These are phyloP conservation scores for Centruroides vittatus DNA, from an alignment of 1,140 invertebrate genomes.

Conservation along the genomic window DNA sequence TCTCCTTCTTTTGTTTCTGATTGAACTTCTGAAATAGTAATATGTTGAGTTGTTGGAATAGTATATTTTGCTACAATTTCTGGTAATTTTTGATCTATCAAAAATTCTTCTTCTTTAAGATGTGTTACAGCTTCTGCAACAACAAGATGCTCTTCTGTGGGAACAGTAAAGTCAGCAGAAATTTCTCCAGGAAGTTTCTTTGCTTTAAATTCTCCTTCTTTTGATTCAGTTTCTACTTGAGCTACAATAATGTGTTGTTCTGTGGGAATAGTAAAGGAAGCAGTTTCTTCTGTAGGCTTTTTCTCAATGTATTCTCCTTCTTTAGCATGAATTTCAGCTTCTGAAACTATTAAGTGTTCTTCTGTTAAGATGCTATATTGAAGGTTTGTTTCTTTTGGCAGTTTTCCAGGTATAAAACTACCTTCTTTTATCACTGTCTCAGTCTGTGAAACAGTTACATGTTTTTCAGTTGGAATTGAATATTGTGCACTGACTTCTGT, in stretches of 20 bases:
- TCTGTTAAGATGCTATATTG: slow-evolving; percentile 6
- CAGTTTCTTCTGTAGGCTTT: not conserved
- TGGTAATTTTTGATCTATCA: slow-evolving; percentile 1
- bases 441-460: slow-evolving; percentile 1
- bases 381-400: slow-evolving; percentile 1
- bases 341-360: slow-evolving; percentile 13
- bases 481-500: slow-evolving; percentile 7
- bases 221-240: not conserved
- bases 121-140: slow-evolving; percentile 5
- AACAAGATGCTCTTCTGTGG: slow-evolving; percentile 7
- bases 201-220: not conserved
- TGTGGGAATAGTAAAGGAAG: not conserved
- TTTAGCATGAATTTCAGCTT: slow-evolving; percentile 3
- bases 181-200: not conserved
- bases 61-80: slow-evolving; percentile 6
- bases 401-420: not conserved
- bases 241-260: slow-evolving; percentile 4
- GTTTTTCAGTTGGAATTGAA: slow-evolving; percentile 2
- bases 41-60: slow-evolving; percentile 9
- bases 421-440: slow-evolving; percentile 3
- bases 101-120: slow-evolving; percentile 5
- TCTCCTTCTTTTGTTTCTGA: slow-evolving; percentile 5
- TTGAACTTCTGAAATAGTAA: slow-evolving; percentile 4
- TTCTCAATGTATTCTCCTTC: slow-evolving; percentile 2
- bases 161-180: slow-evolving; percentile 4